Percentiles rank a stretch among this genome's conserved stretches.
phyloP scores from a whole-genome alignment of 2,888 invertebrate species.

The Ypsolopha scabrella region DNA sequence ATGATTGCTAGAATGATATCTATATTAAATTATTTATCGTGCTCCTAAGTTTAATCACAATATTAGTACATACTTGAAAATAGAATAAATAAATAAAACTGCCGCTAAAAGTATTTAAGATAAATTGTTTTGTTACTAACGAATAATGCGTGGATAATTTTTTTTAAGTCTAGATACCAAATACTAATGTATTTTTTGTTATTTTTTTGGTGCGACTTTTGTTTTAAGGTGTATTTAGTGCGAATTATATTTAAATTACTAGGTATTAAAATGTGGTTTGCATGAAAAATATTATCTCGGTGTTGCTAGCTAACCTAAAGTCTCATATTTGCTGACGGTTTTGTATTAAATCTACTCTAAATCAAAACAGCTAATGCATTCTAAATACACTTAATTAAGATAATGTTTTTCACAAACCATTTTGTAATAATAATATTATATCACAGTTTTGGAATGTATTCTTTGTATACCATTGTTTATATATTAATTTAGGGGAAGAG shows the following conservation, averaged over 20 bases:
- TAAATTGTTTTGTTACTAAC: too few species aligned
- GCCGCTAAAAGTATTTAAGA: too few species aligned
- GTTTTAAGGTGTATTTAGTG: constrained; percentile 21
- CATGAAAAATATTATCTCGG: background rate
- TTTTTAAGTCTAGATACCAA: constrained; percentile 40
- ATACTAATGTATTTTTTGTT: constrained; percentile 51
- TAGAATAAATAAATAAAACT: too few species aligned
- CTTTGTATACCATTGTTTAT: constrained; percentile 2
- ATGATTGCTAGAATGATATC: too few species aligned
- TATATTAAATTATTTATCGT: too few species aligned
- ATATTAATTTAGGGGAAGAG: constrained; percentile 5
- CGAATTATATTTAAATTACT: background rate
- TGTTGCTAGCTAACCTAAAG: too few species aligned
- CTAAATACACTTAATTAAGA: too few species aligned
- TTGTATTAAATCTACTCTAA: too few species aligned
- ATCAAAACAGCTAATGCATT: too few species aligned
- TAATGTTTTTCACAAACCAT: background rate
- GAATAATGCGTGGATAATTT: background rate
- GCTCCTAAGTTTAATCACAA: too few species aligned
- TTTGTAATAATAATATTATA: background rate
- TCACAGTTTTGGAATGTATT: background rate
- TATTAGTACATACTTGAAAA: too few species aligned
- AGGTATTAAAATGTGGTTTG: background rate
- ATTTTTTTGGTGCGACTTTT: constrained; percentile 24
- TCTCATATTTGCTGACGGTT: too few species aligned